A percentile compares a stretch with the other conserved stretches of the same genome.
These are phyloP conservation scores for Melikaiella ostensackeni DNA, from an alignment of 2,888 invertebrate species.

Conservation along the genomic window DNA sequence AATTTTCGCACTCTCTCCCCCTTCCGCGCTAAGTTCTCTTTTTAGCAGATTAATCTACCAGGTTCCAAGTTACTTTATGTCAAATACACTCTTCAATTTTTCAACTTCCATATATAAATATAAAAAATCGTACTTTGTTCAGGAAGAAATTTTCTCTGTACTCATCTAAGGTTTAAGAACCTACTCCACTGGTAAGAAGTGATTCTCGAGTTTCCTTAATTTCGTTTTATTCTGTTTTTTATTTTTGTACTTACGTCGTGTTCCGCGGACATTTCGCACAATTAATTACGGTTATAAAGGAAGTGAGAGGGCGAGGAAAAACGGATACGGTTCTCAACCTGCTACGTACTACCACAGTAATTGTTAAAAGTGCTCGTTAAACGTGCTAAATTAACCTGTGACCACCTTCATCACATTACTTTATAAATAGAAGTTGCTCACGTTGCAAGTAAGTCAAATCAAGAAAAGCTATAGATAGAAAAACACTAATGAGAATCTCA, in stretches of 20 bases:
- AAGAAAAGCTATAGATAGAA: slow-evolving; percentile 3
- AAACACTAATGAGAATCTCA: slow-evolving; percentile 14
- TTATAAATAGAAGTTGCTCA: slow-evolving; percentile 17
- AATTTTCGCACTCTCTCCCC: no score
- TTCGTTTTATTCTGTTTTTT: not conserved
- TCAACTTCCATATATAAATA: no score
- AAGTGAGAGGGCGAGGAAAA: slow-evolving; percentile 12
- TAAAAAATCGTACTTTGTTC: no score
- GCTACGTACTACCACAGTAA: slow-evolving; percentile 8
- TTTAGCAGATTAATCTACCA: no score
- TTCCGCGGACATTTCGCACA: slow-evolving; percentile 11
- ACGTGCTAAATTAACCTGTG: slow-evolving; percentile 33
- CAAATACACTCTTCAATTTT: no score
- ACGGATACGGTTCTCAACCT: slow-evolving; percentile 31
- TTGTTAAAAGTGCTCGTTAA: slow-evolving; percentile 32
- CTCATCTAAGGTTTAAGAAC: not conserved
- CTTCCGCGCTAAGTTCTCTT: no score
- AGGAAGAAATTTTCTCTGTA: no score
- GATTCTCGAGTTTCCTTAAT: slow-evolving; percentile 16
- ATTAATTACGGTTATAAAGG: slow-evolving; percentile 35
- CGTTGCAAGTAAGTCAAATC: slow-evolving; percentile 3
- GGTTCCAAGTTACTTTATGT: no score
- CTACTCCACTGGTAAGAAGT: not conserved
- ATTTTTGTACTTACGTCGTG: slow-evolving; percentile 26
- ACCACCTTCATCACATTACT: slow-evolving; percentile 10